Conservation (phyloP, 2,797 vertebrate genomes). For the Manis crassicaudata region DNA sequence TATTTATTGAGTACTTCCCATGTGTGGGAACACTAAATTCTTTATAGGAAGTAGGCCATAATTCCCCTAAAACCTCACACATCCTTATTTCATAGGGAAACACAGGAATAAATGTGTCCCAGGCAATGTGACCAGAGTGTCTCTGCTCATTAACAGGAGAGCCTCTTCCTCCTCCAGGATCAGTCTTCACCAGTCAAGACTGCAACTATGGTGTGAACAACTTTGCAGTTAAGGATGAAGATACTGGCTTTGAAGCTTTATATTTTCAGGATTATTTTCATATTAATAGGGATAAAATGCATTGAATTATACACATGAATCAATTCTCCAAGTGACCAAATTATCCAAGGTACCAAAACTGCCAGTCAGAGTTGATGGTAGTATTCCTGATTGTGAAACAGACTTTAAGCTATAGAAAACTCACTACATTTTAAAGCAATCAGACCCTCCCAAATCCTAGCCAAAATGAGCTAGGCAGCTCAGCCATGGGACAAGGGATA, state of each 20-base stretch:
- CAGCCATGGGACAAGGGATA: neutral
- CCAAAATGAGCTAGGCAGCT: neutral
- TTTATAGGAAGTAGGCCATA: neutral
- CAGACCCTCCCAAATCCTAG: neutral
- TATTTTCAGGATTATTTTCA: neutral
- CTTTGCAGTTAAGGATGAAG: neutral
- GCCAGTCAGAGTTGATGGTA: neutral
- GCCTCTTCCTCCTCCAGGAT: neutral
- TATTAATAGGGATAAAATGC: neutral
- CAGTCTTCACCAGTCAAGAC: neutral
- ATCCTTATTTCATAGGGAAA: neutral
- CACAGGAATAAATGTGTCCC: neutral
- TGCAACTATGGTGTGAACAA: neutral
- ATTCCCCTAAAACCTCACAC: neutral
- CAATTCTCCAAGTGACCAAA: neutral
- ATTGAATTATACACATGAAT: neutral
- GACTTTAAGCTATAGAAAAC: neutral
- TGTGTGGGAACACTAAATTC: neutral
- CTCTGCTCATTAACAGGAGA: too few relatives aligned
- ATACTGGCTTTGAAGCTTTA: neutral
- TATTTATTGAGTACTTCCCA: neutral
- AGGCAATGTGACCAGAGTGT: too few relatives aligned
- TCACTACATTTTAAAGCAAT: neutral
- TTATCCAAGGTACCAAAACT: neutral
- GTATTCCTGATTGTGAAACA: neutral